Percentiles rank a stretch among this genome's conserved stretches.
Evolutionary conservation across 2,797 vertebrate species (phyloP).

Genomic region (Diplodus sargus): DNA sequence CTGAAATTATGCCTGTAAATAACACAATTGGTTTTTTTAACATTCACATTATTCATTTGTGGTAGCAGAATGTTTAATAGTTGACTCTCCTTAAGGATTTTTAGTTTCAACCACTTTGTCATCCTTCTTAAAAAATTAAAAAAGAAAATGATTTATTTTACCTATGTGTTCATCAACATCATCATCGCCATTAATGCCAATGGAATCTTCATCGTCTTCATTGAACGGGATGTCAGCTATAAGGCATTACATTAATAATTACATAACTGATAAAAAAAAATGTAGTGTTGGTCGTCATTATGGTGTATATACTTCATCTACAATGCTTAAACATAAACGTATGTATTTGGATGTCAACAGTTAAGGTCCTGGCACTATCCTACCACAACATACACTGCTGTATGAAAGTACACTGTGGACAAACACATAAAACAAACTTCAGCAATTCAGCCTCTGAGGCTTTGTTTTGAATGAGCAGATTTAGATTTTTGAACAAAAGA

Average conservation of each 20-base stretch:
- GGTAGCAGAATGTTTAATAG: background rate
- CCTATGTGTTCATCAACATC: constrained; percentile 58
- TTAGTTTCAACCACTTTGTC: constrained; percentile 37
- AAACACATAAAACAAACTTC: background rate
- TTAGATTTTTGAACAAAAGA: background rate
- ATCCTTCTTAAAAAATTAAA: constrained; percentile 41
- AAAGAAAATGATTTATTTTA: constrained; percentile 34
- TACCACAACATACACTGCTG: constrained; percentile 3
- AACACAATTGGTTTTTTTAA: background rate
- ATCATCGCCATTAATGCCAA: constrained; percentile 41
- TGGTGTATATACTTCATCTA: background rate
- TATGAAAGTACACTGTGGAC: background rate
- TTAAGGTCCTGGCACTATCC: background rate
- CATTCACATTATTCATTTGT: background rate
- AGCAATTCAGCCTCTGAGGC: background rate
- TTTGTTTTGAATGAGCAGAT: too few relatives aligned
- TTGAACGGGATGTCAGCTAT: constrained; percentile 54
- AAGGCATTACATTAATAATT: constrained; percentile 48
- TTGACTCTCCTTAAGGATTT: background rate
- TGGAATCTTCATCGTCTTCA: constrained; percentile 50
- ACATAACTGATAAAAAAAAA: constrained; percentile 27
- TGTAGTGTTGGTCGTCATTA: background rate
- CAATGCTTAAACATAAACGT: background rate
- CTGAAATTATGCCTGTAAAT: constrained; percentile 12
- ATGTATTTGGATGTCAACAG: background rate